Percentiles rank a stretch among this genome's conserved stretches.
phyloP scores from a whole-genome alignment of 2,113 vertebrate genomes.

The Odocoileus virginianus region DNA sequence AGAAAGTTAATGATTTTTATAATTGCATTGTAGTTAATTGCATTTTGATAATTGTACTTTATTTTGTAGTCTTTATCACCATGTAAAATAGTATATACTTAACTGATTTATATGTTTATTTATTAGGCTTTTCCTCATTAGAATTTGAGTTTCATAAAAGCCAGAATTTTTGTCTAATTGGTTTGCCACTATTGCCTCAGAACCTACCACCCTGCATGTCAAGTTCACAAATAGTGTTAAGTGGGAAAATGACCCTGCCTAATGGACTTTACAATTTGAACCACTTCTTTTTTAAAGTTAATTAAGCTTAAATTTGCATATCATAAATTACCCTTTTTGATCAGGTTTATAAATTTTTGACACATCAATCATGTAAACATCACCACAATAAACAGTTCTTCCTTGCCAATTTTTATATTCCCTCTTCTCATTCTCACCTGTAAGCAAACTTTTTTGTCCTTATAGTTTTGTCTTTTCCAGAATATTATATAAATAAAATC shows the following conservation, averaged over 20 bases:
- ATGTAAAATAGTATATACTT: neutral
- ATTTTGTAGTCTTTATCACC: neutral
- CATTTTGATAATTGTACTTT: neutral
- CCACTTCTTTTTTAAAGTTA: neutral
- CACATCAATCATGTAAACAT: neutral
- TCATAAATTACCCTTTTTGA: neutral
- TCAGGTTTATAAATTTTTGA: neutral
- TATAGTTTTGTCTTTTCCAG: neutral
- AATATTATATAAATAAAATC: neutral
- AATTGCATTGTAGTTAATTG: neutral
- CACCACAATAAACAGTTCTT: neutral
- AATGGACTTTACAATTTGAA: neutral
- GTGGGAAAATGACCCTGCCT: neutral
- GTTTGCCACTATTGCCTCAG: neutral
- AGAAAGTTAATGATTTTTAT: neutral
- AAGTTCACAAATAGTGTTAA: neutral
- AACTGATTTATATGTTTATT: neutral
- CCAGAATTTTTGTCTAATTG: neutral
- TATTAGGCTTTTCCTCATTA: neutral
- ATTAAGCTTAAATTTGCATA: neutral
- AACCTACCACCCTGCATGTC: neutral
- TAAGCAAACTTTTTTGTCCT: neutral
- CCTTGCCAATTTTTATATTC: neutral
- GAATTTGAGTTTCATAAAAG: neutral
- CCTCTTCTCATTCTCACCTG: neutral